Percentiles rank a stretch among this genome's conserved stretches.
phyloP scores from a whole-genome alignment of 2,888 invertebrate species.

The Eupithecia exiguata region DNA sequence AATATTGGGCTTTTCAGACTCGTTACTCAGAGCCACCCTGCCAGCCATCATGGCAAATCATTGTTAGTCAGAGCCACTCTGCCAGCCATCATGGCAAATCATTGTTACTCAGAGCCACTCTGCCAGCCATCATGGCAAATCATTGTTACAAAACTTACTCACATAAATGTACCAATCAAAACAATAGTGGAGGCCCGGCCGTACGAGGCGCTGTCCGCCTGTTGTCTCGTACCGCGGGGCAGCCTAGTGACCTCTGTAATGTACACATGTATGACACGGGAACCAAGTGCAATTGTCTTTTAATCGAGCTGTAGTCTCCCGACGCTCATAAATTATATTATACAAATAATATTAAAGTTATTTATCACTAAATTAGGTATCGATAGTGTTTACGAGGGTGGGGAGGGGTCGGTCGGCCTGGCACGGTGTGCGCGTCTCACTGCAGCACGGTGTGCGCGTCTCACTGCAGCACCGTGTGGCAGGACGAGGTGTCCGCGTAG shows the following conservation, averaged over 20 bases:
- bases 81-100: too few relatives aligned
- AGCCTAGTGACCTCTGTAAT: not conserved
- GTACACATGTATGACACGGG: slow-evolving; percentile 26
- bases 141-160: not conserved
- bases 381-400: slow-evolving; percentile 27
- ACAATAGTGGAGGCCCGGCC: not conserved
- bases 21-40: slow-evolving; percentile 9
- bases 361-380: slow-evolving; percentile 46
- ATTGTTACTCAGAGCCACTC: slow-evolving; percentile 7
- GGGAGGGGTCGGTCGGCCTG: not conserved
- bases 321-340: slow-evolving; percentile 33
- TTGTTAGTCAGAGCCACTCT: too few relatives aligned
- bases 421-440: not conserved
- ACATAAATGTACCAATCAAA: not conserved
- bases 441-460: too few relatives aligned
- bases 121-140: too few relatives aligned
- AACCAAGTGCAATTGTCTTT: slow-evolving; percentile 46
- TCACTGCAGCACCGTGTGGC: too few relatives aligned
- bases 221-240: not conserved
- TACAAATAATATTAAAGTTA: slow-evolving; percentile 39
- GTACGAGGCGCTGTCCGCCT: not conserved
- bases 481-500: too few relatives aligned
- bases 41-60: too few relatives aligned
- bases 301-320: slow-evolving; percentile 26
- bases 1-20: slow-evolving; percentile 24